These are phyloP conservation scores for Malurus alboscapulatus DNA, from an alignment of 2,113 vertebrate genomes.

Conservation along the genomic window DNA sequence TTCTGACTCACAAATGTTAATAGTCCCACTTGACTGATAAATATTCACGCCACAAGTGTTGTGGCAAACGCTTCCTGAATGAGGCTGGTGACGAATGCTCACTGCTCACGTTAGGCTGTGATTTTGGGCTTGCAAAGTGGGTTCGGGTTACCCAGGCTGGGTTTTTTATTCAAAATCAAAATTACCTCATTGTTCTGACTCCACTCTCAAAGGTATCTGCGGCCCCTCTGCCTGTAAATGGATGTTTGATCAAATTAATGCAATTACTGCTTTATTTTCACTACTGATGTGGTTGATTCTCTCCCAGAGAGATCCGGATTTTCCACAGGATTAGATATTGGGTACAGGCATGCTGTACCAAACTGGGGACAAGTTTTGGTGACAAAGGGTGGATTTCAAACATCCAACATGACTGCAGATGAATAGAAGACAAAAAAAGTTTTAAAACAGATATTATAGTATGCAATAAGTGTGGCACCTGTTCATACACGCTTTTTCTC, in stretches of 20 bases:
- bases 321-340: neutral
- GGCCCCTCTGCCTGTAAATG: neutral
- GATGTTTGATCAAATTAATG: neutral
- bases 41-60: slow-evolving; percentile 41
- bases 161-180: neutral
- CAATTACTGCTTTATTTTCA: neutral
- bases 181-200: neutral
- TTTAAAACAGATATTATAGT: neutral
- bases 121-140: neutral
- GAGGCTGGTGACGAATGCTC: slow-evolving; percentile 16
- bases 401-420: too few relatives aligned
- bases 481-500: neutral
- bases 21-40: slow-evolving; percentile 52
- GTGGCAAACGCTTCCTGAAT: slow-evolving; percentile 4
- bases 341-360: too few relatives aligned
- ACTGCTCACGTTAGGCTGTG: neutral
- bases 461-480: neutral
- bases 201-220: neutral
- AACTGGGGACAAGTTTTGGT: neutral
- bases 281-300: neutral
- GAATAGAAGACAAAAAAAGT: neutral
- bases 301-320: neutral
- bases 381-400: neutral
- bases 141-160: neutral
- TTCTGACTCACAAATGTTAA: slow-evolving; percentile 58